These are phyloP conservation scores for Halocaridina rubra DNA, from an alignment of 2,888 invertebrate species.

Conservation along the genomic window DNA sequence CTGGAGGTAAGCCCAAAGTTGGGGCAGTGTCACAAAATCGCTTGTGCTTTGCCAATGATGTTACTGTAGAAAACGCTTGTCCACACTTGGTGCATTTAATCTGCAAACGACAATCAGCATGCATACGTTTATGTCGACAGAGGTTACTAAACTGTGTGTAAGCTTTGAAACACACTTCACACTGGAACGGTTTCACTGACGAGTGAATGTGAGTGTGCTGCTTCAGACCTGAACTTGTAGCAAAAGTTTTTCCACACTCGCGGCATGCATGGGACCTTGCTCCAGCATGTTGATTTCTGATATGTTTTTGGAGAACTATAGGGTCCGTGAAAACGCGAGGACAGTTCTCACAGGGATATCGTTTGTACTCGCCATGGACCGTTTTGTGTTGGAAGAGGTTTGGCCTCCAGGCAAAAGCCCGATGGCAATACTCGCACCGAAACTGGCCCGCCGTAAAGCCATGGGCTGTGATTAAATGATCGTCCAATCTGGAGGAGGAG, in stretches of 20 bases:
- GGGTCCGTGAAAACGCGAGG: conserved; percentile 94
- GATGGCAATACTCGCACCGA: conserved; percentile 85
- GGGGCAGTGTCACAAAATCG: conserved; percentile 88
- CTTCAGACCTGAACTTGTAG: conserved; percentile 96
- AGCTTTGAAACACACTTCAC: conserved; percentile 95
- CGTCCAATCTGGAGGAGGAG: conserved; percentile 79
- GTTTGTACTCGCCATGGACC: conserved; percentile 80
- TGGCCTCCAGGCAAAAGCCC: conserved; percentile 84
- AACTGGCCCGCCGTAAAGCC: conserved; percentile 82
- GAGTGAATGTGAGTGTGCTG: conserved; percentile 99
- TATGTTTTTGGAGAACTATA: conserved; percentile 95
- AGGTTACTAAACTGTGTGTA: conserved; percentile 99
- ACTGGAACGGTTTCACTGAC: conserved; percentile 96
- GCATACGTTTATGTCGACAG: conserved; percentile 99
- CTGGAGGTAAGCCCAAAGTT: conserved; percentile 63
- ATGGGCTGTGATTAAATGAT: conserved; percentile 82
- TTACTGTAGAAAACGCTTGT: conserved; percentile 90
- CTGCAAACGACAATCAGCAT: conserved; percentile 92
- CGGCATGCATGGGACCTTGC: conserved; percentile 96
- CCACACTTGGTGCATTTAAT: conserved; percentile 95
- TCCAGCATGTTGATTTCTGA: conserved; percentile 93
- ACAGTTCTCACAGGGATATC: conserved; percentile 93
- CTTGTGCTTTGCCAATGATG: conserved; percentile 94
- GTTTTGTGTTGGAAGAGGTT: conserved; percentile 86
- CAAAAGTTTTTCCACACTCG: conserved; percentile 99